Base-by-base conservation (phyloP, 2,113 vertebrate genomes). In the Nothobranchius furzeri region DNA sequence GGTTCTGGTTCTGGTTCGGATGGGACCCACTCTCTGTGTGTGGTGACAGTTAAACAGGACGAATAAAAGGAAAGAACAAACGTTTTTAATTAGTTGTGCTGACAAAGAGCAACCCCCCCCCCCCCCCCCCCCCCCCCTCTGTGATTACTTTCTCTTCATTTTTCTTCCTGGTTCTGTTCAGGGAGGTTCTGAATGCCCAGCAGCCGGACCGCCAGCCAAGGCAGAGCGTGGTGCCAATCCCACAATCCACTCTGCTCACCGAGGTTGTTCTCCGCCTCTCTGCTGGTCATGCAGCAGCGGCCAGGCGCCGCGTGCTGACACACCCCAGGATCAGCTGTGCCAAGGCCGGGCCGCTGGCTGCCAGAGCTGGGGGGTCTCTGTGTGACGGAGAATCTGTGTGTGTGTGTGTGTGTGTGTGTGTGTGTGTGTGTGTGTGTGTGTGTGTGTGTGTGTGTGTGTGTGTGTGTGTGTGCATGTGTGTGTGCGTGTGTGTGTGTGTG, bases 291-390 rank as follows among this genome's bases (percentile, higher is more conserved):
- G 57, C 75, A 71, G 76, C 85, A 88, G 81, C 62, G 64, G 78
- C 68, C 65, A 57, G 46, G 82, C 76, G 73, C 85, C 88, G 57
- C 47, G 84, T 87, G 82, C 88, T 81, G 87, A 88, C 78, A 85
- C 81, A 88, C 80, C 88, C 88, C 87, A 83, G 85, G 83, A 78
- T 85, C 69, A 87, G 85, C 81, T 70, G 80, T 91, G 90, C 90
- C 89, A 90, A 89, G 87, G 78, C 88, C 81, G 76, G 64, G 61
- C 69, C 49, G 62, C 68, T 73, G 30, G 7, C 67, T 77, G 89
- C 85, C 87, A 90, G 86, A 68, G 81, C 84, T 78, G 84, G 80
- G 75, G 70, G 70, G 73, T 53, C 68, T 80, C 65, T 43, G 62
- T 68, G 61, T 74, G 61, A 43, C 68, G 66, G 55, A n/a, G 47